Conservation (phyloP, 2,797 vertebrate genomes). For the Enteromius trimaculatus region DNA sequence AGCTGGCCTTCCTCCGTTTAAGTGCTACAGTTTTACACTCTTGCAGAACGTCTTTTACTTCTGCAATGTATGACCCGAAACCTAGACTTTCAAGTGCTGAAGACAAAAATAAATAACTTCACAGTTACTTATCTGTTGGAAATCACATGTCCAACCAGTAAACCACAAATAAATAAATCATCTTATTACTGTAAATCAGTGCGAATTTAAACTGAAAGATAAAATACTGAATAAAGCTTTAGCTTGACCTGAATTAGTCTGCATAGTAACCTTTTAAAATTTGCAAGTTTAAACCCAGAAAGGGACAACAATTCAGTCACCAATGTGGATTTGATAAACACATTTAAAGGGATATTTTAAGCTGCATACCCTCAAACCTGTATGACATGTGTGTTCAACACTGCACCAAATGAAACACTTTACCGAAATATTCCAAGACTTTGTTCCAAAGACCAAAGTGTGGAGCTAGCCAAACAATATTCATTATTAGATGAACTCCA, state of each 20-base stretch:
- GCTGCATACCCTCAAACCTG: background rate
- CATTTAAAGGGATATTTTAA: background rate
- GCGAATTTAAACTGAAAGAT: background rate
- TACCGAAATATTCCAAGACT: too few relatives aligned
- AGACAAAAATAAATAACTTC: background rate
- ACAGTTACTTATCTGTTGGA: background rate
- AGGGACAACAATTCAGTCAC: background rate
- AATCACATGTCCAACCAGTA: background rate
- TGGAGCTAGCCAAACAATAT: background rate
- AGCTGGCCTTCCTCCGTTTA: constrained; percentile 97
- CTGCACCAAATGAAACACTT: background rate
- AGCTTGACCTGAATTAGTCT: background rate
- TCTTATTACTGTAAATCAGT: background rate
- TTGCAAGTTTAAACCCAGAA: background rate
- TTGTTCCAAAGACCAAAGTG: background rate
- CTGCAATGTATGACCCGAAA: constrained; percentile 96
- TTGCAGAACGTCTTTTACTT: constrained; percentile 98
- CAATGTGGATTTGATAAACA: background rate
- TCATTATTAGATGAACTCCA: background rate
- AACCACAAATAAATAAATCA: background rate
- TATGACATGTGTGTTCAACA: too few relatives aligned
- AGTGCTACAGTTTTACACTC: constrained; percentile 99
- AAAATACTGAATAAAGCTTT: background rate
- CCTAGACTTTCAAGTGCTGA: constrained; percentile 97
- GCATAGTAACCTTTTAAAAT: background rate